Evolutionary conservation across 2,797 vertebrate genomes (phyloP).

Genomic region (Microtus californicus): DNA sequence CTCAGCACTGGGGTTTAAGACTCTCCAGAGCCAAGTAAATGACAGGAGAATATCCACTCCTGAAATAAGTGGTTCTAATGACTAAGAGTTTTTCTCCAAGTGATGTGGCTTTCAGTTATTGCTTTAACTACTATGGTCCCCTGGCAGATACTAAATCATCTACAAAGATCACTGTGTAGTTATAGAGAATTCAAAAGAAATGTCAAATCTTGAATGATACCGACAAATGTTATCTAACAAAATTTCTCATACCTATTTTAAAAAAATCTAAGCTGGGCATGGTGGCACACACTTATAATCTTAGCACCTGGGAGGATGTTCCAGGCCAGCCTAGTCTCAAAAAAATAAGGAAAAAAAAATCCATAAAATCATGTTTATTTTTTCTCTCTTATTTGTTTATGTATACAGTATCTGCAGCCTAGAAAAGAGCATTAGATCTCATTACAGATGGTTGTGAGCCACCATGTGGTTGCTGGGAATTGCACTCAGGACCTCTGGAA

Average conservation of each 20-base stretch:
- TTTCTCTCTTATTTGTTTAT: too few relatives aligned
- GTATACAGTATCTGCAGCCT: too few relatives aligned
- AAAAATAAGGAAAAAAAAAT: not conserved
- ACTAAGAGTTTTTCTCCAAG: not conserved
- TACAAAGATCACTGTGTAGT: conserved; percentile 11
- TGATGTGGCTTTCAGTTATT: not conserved
- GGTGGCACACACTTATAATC: not conserved
- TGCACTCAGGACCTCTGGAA: too few relatives aligned
- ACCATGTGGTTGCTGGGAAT: too few relatives aligned
- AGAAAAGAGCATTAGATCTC: too few relatives aligned
- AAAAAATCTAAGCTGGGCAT: not conserved
- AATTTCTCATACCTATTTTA: not conserved
- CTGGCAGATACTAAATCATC: not conserved
- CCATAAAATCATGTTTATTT: not conserved
- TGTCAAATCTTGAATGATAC: not conserved
- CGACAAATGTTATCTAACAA: conserved; percentile 2
- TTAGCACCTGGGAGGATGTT: not conserved
- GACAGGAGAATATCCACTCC: not conserved
- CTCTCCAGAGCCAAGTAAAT: conserved; percentile 15
- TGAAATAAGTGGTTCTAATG: not conserved
- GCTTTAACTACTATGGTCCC: not conserved
- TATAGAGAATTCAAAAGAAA: not conserved
- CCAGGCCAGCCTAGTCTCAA: not conserved
- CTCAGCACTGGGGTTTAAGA: not conserved
- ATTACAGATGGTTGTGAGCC: too few relatives aligned